Evolutionary conservation across 53 echinoderm and acorn worm species (phyloP), one percentile per base, ranked within the genome.

Genomic region (Arbacia lixula): DNA sequence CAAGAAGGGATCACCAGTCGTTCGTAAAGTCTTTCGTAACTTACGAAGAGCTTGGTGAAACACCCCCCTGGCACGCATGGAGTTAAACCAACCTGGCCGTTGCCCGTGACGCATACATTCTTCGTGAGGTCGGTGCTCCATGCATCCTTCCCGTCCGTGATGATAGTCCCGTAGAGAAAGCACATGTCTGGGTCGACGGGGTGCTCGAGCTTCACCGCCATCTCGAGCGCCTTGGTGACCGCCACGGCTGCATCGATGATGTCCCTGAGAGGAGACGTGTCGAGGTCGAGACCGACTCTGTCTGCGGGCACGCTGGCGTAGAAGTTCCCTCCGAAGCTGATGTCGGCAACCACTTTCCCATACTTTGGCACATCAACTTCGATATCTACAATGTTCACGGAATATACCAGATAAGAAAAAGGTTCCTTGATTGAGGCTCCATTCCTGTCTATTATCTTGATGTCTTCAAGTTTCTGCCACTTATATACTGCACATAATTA

Each of bases 291-390:
- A 9, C 88, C 91, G 25, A 96, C 69, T 2, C 56, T 42, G 11
- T 78, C 52, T 11, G 91, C 91, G 32, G 83, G 58, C 43, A 93
- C 78, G 56, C 93, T 78, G 51, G 87, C 93, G 67, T 96, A 96
- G 85, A 96, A 96, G 55, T 89, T 93, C 5, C 96, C 96, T 3
- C 96, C 96, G 85, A 93, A 96, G 16, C 82, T 86, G 49, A 96
- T 89, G 57, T 96, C 96, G 0, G 91, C 93, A 50, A 33, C 66
- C 4, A 96, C 39, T 35, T 84, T 89, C 34, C 93, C 93, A 50
- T 81, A 75, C 11, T 87, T 86, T 22, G 86, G 63, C 24, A 96
- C 93, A 2, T 89, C 76, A 21, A 93, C 87, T 32, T 93, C 89
- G 24, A 83, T 42, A 91, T 82, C 96, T 96, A 30, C 16, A 63